Percentiles rank a stretch among this genome's conserved stretches.
These are phyloP conservation scores for Montifringilla adamsi DNA, from an alignment of 2,113 vertebrate genomes.

Conservation along the genomic window DNA sequence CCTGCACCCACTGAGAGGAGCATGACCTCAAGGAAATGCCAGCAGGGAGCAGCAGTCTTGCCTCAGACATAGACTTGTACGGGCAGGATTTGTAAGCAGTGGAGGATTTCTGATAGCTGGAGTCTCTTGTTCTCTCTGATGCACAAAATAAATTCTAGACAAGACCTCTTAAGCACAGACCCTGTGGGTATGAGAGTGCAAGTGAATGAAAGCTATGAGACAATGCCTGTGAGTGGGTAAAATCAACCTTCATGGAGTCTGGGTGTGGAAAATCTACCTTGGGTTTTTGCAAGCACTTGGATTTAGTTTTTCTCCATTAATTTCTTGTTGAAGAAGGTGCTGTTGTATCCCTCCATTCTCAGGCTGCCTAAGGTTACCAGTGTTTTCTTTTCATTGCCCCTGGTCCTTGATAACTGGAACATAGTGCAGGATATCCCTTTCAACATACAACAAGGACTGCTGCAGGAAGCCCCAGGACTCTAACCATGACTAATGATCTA, in stretches of 20 bases:
- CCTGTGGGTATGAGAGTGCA: not conserved
- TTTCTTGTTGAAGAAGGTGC: not conserved
- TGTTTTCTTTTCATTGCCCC: not conserved
- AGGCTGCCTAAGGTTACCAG: not conserved
- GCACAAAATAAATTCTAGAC: not conserved
- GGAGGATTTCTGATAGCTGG: not conserved
- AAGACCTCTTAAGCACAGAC: not conserved
- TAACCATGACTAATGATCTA: not conserved
- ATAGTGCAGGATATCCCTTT: not conserved
- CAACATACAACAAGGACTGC: fast-evolving
- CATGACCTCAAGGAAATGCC: not conserved
- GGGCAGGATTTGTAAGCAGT: not conserved
- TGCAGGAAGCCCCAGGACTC: not conserved
- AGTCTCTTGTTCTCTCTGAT: not conserved
- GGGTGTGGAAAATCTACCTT: not conserved
- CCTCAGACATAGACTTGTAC: not conserved
- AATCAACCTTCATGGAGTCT: not conserved
- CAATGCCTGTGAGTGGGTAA: not conserved
- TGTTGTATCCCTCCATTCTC: not conserved
- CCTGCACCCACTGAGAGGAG: not conserved
- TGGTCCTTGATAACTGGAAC: not conserved
- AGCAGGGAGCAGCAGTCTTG: not conserved
- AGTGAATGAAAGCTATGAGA: not conserved
- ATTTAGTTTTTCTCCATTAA: not conserved
- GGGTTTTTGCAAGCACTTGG: not conserved